Base-by-base conservation (phyloP, 1,140 invertebrate species). In the Phymorhynchus buccinoides region DNA sequence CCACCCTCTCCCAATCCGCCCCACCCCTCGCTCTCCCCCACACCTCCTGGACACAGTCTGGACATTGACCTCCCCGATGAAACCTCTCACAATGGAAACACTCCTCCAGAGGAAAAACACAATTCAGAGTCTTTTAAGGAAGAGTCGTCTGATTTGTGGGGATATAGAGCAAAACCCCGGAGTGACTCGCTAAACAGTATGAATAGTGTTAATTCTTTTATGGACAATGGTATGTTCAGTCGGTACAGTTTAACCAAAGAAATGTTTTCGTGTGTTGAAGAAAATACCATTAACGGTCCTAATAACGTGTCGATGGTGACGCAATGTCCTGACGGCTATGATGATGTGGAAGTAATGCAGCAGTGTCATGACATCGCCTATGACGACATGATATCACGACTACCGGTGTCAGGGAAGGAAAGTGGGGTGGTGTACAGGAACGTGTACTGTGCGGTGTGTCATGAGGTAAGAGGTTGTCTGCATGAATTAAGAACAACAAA, bases 391-490 rank as follows among this genome's bases (percentile, higher is more conserved):
- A 82, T 88, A 73, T 42, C 75, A 22, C 77, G 71, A 16, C 42
- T 87, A 27, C 86, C 88, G 1, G 88, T 88, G 22, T 84, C 83
- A 12, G 88, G 88, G 30, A 62, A 52, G 27, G 35, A 66, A 27
- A 84, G 86, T 4, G 41, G 80, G 9, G 35, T 88, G 1, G 32
- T 86, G 22, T 80, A 80, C 42, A 44, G 79, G 27, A 80, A 80
- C 48, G 56, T 80, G 79, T 80, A 32, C 44, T 80, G 79, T 56
- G 79, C 79, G 9, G 32, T 80, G 18, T 80, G 79, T 32, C 79
- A 80, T 27, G 32, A 56, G 79, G 78, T 80, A 22, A 80, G 78
- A 52, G 12, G 22, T n/a, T n/a, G n/a, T n/a, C n/a, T n/a, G n/a
- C n/a, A n/a, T n/a, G n/a, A n/a, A n/a, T n/a, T n/a, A n/a, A n/a